Base-by-base conservation (phyloP, 1,140 invertebrate species). In the Scylla paramamosain region DNA sequence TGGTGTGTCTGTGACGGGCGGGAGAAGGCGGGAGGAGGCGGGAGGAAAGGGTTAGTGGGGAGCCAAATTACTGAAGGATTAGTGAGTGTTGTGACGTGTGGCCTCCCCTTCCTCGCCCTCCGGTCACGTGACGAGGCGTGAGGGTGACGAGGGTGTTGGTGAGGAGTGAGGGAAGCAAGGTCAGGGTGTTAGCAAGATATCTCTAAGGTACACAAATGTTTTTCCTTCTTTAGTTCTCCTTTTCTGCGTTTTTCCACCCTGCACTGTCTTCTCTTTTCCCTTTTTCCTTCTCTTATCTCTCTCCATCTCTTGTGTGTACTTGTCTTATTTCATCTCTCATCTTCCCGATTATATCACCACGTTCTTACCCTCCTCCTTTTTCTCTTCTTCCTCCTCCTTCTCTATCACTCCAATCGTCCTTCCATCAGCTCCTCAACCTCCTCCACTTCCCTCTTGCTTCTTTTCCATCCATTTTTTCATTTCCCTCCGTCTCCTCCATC, bases 301-400 rank as follows among this genome's bases (percentile, higher is more conserved):
- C 12, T 82, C 90, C 59, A 12, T 91, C 90, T 77, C 90, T 82
- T 48, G 28, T 31, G 32, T 83, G 25, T 83, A 20, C 32, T 48
- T 45, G 45, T 82, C 77, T 83, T 48, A n/a, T 32, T 92, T 48
- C 83, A 45, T 88, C 83, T 67, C 84, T 87, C 20, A 16, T 48
- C 12, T 10, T 59, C 92, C 52, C 46, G 28, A 28, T 52, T 84
- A 7, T 52, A 31, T 48, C 29, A 16, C 10, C 67, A 32, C 32
- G 8, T 31, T 20, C 32, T 52, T 25, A 14, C 14, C 28, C 39
- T 28, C 0, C 25, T 46, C 6, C 82, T 87, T 16, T 31, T 45
- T 25, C 28, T 91, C 52, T 32, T 31, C 77, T 14, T 93, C 25
- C 28, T 28, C 28, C 25, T 87, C 39, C 14, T 25, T 46, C n/a